Evolutionary conservation across 2,888 invertebrate species (phyloP), one percentile per base, ranked within the genome.

Genomic region (Ormyrus nitidulus): DNA sequence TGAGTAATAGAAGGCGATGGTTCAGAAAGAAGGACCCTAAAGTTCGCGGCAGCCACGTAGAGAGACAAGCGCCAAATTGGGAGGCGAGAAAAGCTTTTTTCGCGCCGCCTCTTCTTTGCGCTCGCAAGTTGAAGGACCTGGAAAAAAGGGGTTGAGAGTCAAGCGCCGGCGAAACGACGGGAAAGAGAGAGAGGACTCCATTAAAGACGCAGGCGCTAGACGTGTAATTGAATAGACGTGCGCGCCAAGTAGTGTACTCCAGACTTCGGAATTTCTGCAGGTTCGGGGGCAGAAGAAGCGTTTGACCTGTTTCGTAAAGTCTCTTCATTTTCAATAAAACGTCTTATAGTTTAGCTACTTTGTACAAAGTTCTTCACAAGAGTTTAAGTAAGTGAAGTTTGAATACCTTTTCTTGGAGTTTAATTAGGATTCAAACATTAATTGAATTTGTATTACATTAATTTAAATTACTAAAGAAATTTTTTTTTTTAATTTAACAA

Each of bases 181-280:
- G 11, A 44, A 3, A 10, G 8, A 34, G 7, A 51, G 10, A 9
- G 13, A 46, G 51, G 71, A 71, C 65, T 77, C 77, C 77, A 77
- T 77, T 77, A 77, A 71, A 77, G 66, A 44, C 64, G 77, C 48
- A 48, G 34, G 54, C 48, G 54, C 19, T 5, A 6, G 7, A 2
- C 19, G 51, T 34, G 65, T 77, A 77, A 77, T 77, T 70, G 70
- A 69, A 77, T 77, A 54, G 62, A 70, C 64, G 64, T 64, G 48
- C 44, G 51, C 69, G 69, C 49, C 44, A 53, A 34, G 34, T 34
- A 34, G 34, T 34, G 34, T 34, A 34, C 68, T 69, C 54, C 53
- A 53, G 68, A 61, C 11, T 64, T 5, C 53, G 10, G 4, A 34
- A 34, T 34, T 34, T 34, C 34, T 34, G 4, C 34, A 34, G 34